Base-by-base conservation (phyloP, 2,888 invertebrate species). In the Morpho achilles region DNA sequence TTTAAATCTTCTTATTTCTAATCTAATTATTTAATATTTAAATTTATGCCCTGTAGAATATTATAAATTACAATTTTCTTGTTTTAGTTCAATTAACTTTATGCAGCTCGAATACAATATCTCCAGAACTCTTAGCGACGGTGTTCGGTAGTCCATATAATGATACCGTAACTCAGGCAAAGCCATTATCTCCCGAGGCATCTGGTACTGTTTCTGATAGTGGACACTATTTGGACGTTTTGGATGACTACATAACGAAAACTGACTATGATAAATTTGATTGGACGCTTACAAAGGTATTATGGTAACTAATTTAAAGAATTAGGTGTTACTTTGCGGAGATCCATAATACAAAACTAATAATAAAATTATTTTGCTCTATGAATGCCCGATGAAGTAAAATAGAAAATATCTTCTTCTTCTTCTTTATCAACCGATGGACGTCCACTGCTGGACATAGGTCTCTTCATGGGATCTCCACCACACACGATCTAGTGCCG, bases 231-330 rank as follows among this genome's bases (percentile, higher is more conserved):
- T 77, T 75, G 73, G 82, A 85, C 2, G 61, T 62, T 0, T 55
- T 61, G 0, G 80, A 84, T 39, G 65, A 70, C 1, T 85, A 75
- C 60, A 71, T 67, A 7, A 80, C 82, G 0, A 56, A 69, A 0
- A 67, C 74, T 3, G 84, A 87, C 57, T 90, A 92, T 64, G 94
- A 94, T 67, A 82, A 83, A 55, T 95, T 95, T 72, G 94, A 95
- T 60, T 94, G 94, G 94, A 89, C 89, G 53, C 74, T 95, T 23
- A 88, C 94, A 16, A 94, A 93, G 88, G 93, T 93, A 81, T 71
- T 49, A 44, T 9, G n/a, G 23, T 16, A 16, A 16, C 16, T 16
- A 16, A 16, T 16, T 16, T 16, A 16, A 1, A 16, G 16, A 16
- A 16, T 16, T 16, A 16, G 16, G 16, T 16, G 16, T 16, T 16